Conservation (phyloP, 2,888 invertebrate genomes). For the Limnephilus rhombicus region DNA sequence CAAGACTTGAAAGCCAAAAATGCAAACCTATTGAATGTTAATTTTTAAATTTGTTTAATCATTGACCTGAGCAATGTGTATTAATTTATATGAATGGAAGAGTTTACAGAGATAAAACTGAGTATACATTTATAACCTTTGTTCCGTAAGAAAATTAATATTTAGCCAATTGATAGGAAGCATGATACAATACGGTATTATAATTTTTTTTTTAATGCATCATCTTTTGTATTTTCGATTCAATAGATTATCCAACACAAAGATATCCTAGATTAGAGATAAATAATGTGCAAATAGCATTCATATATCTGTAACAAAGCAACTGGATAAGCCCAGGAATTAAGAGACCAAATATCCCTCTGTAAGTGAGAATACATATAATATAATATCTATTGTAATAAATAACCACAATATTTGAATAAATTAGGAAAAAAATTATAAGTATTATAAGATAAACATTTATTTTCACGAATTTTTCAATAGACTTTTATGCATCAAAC, state of each 20-base stretch:
- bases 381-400: too few relatives aligned
- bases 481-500: too few relatives aligned
- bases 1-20: not conserved
- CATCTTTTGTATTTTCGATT: not conserved
- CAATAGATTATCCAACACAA: not conserved
- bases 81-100: not conserved
- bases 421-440: too few relatives aligned
- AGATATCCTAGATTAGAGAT: not conserved
- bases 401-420: too few relatives aligned
- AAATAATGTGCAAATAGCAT: not conserved
- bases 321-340: not conserved
- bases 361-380: too few relatives aligned
- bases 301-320: not conserved
- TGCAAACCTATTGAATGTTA: not conserved
- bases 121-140: not conserved
- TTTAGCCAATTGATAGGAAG: not conserved
- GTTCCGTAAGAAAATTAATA: not conserved
- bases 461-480: too few relatives aligned
- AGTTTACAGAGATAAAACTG: not conserved
- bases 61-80: not conserved
- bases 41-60: not conserved
- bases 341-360: not conserved
- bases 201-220: not conserved
- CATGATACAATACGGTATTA: not conserved
- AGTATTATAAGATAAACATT: too few relatives aligned